These are phyloP conservation scores for Gisinianus flammeolus DNA, from an alignment of 2,888 invertebrate species.

Conservation along the genomic window DNA sequence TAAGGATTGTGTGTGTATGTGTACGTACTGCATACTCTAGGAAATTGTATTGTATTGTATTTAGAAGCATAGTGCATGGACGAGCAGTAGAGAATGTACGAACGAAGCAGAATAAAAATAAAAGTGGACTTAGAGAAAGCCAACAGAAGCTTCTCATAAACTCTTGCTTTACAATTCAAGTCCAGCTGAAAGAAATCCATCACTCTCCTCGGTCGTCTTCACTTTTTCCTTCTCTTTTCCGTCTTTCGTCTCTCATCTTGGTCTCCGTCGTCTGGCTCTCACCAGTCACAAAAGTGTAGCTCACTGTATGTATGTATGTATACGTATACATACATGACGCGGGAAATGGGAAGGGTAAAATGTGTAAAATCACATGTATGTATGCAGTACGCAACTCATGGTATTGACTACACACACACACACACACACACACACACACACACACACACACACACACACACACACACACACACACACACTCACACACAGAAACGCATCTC, in stretches of 20 bases:
- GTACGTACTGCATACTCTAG: neutral
- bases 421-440: too few relatives aligned
- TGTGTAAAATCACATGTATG: too few relatives aligned
- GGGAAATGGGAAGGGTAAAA: too few relatives aligned
- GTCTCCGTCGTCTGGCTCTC: too few relatives aligned
- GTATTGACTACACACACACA: too few relatives aligned
- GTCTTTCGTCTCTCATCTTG: neutral
- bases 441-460: too few relatives aligned
- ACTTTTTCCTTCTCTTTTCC: neutral
- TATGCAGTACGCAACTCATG: too few relatives aligned
- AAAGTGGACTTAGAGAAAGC: neutral
- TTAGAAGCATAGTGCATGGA: neutral
- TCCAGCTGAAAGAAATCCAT: slow-evolving; percentile 42
- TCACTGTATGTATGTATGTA: neutral
- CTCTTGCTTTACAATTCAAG: slow-evolving; percentile 45
- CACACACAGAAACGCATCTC: too few relatives aligned
- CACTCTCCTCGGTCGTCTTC: slow-evolving; percentile 34
- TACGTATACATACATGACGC: too few relatives aligned
- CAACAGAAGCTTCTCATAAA: slow-evolving; percentile 32
- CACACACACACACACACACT: too few relatives aligned
- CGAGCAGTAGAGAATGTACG: neutral
- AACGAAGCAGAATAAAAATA: neutral
- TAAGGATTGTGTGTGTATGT: neutral
- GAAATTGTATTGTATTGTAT: neutral
- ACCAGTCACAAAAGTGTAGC: too few relatives aligned